Evolutionary conservation across 2,113 vertebrate genomes (phyloP).

Genomic region (Poeciliopsis prolifica): DNA sequence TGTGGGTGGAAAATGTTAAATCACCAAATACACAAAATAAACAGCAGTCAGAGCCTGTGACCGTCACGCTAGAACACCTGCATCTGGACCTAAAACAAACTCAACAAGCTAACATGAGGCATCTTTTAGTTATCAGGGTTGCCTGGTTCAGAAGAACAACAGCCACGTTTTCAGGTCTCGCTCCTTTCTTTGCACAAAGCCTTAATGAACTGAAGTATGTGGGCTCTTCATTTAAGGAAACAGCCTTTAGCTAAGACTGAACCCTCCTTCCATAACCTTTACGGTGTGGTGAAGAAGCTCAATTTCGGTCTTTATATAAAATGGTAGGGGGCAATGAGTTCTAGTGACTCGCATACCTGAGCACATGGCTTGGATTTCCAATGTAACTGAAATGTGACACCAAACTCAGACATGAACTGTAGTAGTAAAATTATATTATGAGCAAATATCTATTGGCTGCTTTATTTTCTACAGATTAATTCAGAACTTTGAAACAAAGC

Average conservation of each 20-base stretch:
- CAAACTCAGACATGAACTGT: neutral
- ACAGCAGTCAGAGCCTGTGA: neutral
- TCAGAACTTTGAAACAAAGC: neutral
- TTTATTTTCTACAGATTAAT: neutral
- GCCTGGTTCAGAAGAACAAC: neutral
- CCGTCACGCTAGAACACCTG: neutral
- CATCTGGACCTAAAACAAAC: neutral
- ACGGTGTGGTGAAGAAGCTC: neutral
- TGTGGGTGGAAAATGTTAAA: neutral
- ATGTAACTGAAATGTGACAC: neutral
- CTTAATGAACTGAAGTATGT: neutral
- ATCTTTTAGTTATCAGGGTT: neutral
- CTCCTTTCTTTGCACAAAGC: neutral
- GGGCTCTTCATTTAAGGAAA: neutral
- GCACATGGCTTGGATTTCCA: neutral
- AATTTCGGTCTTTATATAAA: neutral
- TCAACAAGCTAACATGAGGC: neutral
- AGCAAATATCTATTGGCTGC: neutral
- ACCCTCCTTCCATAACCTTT: neutral
- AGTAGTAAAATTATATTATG: neutral
- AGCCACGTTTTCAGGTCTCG: neutral
- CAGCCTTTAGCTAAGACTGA: neutral
- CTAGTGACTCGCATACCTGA: neutral
- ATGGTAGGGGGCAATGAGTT: neutral
- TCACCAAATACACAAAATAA: neutral